Evolutionary conservation across 92 coral and sea anemone genomes (phyloP), one percentile per base, ranked within the genome.

Genomic region (Parazoanthus atlanticus): DNA sequence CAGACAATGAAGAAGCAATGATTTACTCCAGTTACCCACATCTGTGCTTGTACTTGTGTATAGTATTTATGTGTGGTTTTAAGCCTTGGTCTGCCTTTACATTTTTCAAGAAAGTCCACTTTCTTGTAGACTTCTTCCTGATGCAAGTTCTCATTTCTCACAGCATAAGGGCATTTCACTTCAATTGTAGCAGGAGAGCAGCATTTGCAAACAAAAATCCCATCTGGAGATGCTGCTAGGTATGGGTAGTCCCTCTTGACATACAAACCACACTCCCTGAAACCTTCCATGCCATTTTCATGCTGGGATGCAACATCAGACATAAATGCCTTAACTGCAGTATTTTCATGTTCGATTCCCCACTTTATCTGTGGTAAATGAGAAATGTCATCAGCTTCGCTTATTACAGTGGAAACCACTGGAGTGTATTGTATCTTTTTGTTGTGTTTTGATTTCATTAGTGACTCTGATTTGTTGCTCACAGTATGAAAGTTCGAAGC

Each of bases 171-270:
- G 92, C 69, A 85, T 85, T 92, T 90, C 77, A 75, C 86, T 80
- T 67, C 86, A 61, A 86, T 79, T 47, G 77, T 89, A 33, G 73
- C 88, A 36, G 73, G 90, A 16, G 65, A 28, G 70, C 88, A 83
- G 47, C 83, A 89, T n/a, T 86, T 77, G 31, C 92, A 89, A 15
- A 12, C n/a, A 65, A 90, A 84, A 6, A 92, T 32, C 16, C 93
- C 95, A 90, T 93, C 95, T 6, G 91, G 95, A 40, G 95, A 90
- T 10, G 69, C 95, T 5, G 95, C 93, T 76, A 90, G 93, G 74
- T 43, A 93, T 49, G 95, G 91, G 66, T 82, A 54, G 84, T 84
- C 92, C 70, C 40, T 38, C 52, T 86, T 90, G 1, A 90, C 88
- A 78, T n/a, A 89, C 33, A 93, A 77, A 0, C 95, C 93, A 93